Conservation (phyloP, 1,140 invertebrate genomes). For the Hycleus cichorii region DNA sequence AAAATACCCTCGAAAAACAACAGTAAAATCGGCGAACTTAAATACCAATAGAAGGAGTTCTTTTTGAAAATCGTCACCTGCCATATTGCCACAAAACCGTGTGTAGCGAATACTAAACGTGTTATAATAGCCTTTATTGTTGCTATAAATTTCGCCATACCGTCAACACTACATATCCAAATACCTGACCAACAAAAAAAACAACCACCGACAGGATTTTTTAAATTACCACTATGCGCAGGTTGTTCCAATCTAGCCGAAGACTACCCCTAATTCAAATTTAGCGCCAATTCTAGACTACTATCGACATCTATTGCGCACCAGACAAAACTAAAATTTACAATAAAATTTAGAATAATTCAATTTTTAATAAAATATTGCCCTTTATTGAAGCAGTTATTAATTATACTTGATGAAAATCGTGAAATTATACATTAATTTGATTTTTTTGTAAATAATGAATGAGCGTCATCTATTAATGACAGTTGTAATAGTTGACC, state of each 20-base stretch:
- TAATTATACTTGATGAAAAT: too few species aligned
- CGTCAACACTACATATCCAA: conserved; percentile 16
- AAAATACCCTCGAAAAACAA: conserved; percentile 76
- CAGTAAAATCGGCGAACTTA: conserved; percentile 65
- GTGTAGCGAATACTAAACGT: conserved; percentile 66
- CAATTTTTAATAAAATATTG: too few species aligned
- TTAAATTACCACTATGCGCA: conserved; percentile 3
- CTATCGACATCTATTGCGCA: too few species aligned
- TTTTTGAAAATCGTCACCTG: conserved; percentile 68
- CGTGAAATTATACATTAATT: too few species aligned
- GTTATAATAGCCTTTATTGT: conserved; percentile 76
- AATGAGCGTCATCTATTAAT: background rate
- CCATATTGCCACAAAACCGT: conserved; percentile 75
- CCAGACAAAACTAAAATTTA: too few species aligned
- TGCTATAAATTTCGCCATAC: conserved; percentile 64
- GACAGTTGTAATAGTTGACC: background rate
- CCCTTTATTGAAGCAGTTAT: too few species aligned
- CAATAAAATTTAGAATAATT: too few species aligned
- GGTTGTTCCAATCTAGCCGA: background rate
- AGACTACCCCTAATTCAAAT: conserved; percentile 3
- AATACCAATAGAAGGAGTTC: conserved; percentile 65
- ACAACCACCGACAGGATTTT: conserved; percentile 1
- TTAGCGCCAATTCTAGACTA: background rate
- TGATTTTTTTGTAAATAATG: too few species aligned
- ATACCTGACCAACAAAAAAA: conserved; percentile 4